Conservation (phyloP, 2,888 invertebrate genomes). For the Piscicola geometra region DNA sequence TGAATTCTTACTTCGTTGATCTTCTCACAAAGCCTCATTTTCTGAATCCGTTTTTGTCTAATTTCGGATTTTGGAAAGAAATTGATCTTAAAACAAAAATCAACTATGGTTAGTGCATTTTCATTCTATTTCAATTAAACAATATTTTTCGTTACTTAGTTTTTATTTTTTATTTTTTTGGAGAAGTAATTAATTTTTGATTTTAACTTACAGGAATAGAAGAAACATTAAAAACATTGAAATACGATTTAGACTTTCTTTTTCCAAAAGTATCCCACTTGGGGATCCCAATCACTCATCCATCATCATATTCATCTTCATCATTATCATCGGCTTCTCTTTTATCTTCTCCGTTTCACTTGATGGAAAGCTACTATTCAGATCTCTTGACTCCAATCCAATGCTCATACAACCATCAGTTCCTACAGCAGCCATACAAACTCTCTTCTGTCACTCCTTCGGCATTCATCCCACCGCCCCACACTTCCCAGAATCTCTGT, state of each 20-base stretch:
- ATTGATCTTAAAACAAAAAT: background rate
- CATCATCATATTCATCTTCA: background rate
- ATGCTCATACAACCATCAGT: background rate
- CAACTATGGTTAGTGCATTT: background rate
- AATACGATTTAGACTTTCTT: background rate
- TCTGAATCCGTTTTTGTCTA: background rate
- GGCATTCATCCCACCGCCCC: background rate
- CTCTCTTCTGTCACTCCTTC: background rate
- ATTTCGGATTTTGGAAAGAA: conserved; percentile 10
- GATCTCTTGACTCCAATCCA: background rate
- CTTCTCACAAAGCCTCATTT: background rate
- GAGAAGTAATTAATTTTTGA: no score
- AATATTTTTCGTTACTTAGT: no score
- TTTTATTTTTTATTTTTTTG: no score
- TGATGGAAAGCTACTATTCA: background rate
- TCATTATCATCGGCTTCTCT: no score
- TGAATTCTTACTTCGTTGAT: background rate
- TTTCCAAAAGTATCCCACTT: conserved; percentile 1
- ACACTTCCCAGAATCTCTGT: background rate
- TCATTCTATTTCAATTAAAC: no score
- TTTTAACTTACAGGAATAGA: background rate
- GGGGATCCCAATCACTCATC: background rate
- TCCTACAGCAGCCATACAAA: background rate
- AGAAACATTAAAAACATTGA: background rate
- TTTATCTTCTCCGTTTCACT: background rate